phyloP scores from a whole-genome alignment of 2,888 invertebrate species.

The Stegophylla sp. region DNA sequence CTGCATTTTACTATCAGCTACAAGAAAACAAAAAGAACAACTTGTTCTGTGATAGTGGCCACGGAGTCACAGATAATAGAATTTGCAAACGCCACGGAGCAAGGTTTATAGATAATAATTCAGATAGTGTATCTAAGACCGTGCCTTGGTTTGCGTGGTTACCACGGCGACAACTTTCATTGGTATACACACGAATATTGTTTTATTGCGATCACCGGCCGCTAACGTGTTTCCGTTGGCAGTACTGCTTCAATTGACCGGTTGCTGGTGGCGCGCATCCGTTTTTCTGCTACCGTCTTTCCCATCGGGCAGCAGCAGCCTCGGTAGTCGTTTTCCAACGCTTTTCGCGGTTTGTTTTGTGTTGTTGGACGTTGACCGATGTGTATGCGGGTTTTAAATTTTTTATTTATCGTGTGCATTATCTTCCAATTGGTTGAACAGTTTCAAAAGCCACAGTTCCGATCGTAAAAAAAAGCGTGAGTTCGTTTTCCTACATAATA shows the following conservation, averaged over 20 bases:
- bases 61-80: no score
- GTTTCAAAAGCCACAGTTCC: no score
- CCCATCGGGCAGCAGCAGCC: not conserved
- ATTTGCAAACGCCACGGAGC: no score
- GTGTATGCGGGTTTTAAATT: not conserved
- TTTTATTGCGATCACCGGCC: not conserved
- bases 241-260: conserved; percentile 29
- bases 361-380: not conserved
- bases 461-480: not conserved
- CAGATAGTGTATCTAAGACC: no score
- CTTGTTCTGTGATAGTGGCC: no score
- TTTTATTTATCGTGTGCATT: not conserved
- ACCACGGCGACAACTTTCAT: no score
- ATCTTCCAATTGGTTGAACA: not conserved
- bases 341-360: not conserved
- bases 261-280: conserved; percentile 29
- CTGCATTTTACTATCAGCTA: no score
- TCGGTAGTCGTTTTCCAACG: conserved; percentile 16
- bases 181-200: no score
- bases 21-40: no score
- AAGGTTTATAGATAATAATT: no score
- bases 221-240: not conserved
- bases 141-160: no score
- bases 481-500: no score
- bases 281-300: not conserved